Evolutionary conservation across 2,888 invertebrate species (phyloP), one percentile per base, ranked within the genome.

Genomic region (Drosophila buzzatii): DNA sequence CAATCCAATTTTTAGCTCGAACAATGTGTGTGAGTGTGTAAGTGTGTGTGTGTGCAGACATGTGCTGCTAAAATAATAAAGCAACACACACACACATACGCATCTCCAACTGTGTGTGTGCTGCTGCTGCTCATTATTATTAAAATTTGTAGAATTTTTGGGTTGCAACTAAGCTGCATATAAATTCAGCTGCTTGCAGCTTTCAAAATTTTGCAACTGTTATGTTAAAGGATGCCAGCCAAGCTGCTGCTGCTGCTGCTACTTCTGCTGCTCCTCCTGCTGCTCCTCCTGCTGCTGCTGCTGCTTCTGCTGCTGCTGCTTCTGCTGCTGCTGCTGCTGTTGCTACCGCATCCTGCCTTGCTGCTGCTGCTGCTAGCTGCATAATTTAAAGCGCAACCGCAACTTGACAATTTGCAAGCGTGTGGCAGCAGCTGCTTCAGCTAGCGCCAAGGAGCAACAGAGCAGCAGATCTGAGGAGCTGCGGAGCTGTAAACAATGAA

Each of bases 131-230:
- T 85, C 85, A 85, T 85, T 85, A 85, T 85, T 85, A 89, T 89
- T 85, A 85, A 85, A 85, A 85, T 89, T 85, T 89, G 88, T 89
- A 61, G 80, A 85, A 89, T 89, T 89, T 85, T 85, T 87, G 85
- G 89, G 85, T 82, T 87, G 85, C 82, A 85, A 85, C 90, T 85
- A 85, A 85, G 85, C 85, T 85, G 85, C 88, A 89, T 85, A 89
- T 89, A 85, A 85, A 89, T 89, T 85, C 80, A 82, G 85, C 79
- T 76, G 69, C 85, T 69, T 73, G 73, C 64, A 72, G 72, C 82
- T 72, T 56, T 69, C 66, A 53, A 79, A 82, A 82, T 73, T 70
- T 67, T 61, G 66, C 64, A 68, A 51, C 76, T 72, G 77, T 65
- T 71, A 68, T 80, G 76, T 79, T 77, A 67, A 77, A 81, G 79